Conservation (phyloP, 2,888 invertebrate species). For the Lycocerus yunnanus region DNA sequence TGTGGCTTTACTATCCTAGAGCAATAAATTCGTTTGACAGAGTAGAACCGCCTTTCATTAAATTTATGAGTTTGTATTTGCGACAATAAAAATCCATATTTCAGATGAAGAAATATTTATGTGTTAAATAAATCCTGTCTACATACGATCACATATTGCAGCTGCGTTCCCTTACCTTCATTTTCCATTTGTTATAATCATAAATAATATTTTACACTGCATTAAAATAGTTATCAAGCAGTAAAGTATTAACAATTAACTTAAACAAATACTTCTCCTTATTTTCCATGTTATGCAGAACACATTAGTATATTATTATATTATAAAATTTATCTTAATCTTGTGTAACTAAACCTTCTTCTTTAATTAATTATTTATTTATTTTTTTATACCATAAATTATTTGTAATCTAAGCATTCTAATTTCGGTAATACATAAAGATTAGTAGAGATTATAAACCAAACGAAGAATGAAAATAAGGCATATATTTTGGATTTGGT, state of each 20-base stretch:
- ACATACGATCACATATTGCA: constrained; percentile 30
- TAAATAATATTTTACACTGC: constrained; percentile 12
- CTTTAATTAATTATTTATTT: not conserved
- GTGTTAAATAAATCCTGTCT: constrained; percentile 32
- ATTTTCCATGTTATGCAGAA: not conserved
- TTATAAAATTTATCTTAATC: not conserved
- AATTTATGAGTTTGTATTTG: constrained; percentile 49
- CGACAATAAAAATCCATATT: constrained; percentile 49
- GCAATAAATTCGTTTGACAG: constrained; percentile 46
- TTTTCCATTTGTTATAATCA: constrained; percentile 12
- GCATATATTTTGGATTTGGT: too few species aligned
- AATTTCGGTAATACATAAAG: too few species aligned
- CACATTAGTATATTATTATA: not conserved
- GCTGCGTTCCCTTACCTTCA: constrained; percentile 25
- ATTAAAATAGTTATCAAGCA: not conserved
- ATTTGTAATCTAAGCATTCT: not conserved
- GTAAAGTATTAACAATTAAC: not conserved
- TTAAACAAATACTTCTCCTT: not conserved
- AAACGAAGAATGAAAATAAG: not conserved
- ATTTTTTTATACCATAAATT: too few species aligned
- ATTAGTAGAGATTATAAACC: not conserved
- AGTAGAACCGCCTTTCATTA: constrained; percentile 45
- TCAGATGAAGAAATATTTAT: constrained; percentile 45
- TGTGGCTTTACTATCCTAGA: constrained; percentile 40
- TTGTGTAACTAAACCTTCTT: not conserved